A percentile compares a stretch with the other conserved stretches of the same genome.
These are phyloP conservation scores for Corvus hawaiiensis DNA, from an alignment of 2,113 vertebrate species.

Conservation along the genomic window DNA sequence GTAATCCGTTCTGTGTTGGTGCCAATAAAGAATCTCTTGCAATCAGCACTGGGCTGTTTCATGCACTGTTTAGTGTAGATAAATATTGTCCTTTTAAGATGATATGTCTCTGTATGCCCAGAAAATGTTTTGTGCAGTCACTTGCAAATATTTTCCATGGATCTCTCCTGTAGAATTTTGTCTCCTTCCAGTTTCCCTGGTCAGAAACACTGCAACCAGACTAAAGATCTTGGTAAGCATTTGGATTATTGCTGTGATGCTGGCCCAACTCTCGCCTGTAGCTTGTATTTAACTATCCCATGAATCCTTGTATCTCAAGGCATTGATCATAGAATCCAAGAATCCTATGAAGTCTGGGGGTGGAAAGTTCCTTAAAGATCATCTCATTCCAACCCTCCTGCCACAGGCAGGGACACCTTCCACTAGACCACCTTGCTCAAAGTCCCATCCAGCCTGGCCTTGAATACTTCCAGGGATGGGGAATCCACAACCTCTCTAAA, in stretches of 20 bases:
- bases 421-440: neutral
- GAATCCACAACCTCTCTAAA: neutral
- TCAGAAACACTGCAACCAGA: neutral
- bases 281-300: neutral
- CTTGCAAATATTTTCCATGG: neutral
- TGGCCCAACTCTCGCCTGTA: neutral
- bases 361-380: neutral
- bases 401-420: neutral
- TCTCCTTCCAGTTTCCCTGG: neutral
- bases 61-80: neutral
- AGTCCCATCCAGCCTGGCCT: neutral
- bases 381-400: neutral
- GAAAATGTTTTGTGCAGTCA: neutral
- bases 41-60: neutral
- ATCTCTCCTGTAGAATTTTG: neutral
- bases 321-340: neutral
- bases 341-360: accelerated
- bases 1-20: neutral
- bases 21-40: neutral
- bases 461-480: neutral
- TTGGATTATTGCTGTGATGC: neutral
- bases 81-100: neutral
- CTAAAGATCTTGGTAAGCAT: neutral
- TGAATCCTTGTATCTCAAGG: neutral
- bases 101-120: neutral